A percentile compares a stretch with the other conserved stretches of the same genome.
Evolutionary conservation across 2,888 invertebrate genomes (phyloP).

Genomic region (Brachynemurus nebulosus): DNA sequence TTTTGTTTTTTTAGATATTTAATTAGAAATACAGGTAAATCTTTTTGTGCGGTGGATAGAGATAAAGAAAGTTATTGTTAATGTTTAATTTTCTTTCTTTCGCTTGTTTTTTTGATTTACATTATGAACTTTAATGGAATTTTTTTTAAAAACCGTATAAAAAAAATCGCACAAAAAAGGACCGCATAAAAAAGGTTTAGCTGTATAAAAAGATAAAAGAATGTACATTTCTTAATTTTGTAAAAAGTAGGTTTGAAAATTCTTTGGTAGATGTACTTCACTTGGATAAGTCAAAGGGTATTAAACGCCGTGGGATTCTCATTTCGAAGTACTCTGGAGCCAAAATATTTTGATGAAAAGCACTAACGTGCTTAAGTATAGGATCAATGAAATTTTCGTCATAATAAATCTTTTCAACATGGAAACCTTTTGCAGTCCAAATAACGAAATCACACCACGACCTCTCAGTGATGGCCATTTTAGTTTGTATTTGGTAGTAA

Average conservation of each 20-base stretch:
- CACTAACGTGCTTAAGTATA: slow-evolving; percentile 12
- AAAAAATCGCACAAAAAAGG: too few species aligned
- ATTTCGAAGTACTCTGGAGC: slow-evolving; percentile 18
- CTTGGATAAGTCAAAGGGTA: slow-evolving; percentile 14
- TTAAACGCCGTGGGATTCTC: slow-evolving; percentile 15
- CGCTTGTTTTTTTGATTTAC: background rate
- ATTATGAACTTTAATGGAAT: too few species aligned
- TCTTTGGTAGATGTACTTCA: slow-evolving; percentile 5
- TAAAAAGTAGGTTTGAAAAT: slow-evolving; percentile 1
- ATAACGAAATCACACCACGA: slow-evolving; percentile 18
- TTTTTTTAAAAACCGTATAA: too few species aligned
- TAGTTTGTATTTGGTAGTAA: slow-evolving; percentile 17
- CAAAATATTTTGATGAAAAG: slow-evolving; percentile 17
- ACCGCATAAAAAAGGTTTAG: too few species aligned
- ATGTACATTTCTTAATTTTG: background rate
- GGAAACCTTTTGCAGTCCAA: slow-evolving; percentile 15
- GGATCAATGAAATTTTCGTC: slow-evolving; percentile 13
- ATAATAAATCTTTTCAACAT: slow-evolving; percentile 14
- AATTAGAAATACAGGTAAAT: slow-evolving; percentile 5
- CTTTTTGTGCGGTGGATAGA: too few species aligned
- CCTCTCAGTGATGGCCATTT: slow-evolving; percentile 18
- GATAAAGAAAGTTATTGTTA: too few species aligned
- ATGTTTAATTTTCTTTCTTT: too few species aligned
- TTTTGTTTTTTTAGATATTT: slow-evolving; percentile 2
- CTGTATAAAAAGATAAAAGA: background rate